Base-by-base conservation (phyloP, 2,888 invertebrate species). In the Papilio protenor region DNA sequence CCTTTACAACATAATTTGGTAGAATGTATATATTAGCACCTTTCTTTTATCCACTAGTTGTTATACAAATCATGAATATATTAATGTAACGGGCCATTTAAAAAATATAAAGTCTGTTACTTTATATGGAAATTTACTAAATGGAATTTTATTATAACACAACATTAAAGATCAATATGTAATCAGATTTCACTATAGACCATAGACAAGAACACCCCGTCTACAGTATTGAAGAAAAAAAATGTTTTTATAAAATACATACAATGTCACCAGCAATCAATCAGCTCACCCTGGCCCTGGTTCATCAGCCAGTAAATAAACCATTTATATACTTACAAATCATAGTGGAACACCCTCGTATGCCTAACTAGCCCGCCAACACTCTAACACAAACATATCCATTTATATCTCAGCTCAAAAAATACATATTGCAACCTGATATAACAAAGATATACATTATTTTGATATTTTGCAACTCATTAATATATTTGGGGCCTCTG, bases 171-270 rank as follows among this genome's bases (percentile, higher is more conserved):
- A 21, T 59, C 21, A 59, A 23, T 23, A 2, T 23, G 11, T 70
- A 23, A 70, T 76, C 45, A 76, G n/a, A 49, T n/a, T 40, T 23
- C 47, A 69, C 47, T 57, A 59, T 76, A 80, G 55, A 75, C 57
- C 45, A 70, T 23, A 80, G 80, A 80, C 59, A 81, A 77, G 79
- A 80, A 80, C 82, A 85, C 84, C 82, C 85, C 83, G 82, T 81
- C 79, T 82, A 85, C 84, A 81, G 84, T 85, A 87, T 86, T 84
- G 88, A 89, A 87, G 83, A 83, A 73, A 85, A 88, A 88, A 74
- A 78, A 75, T 89, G 88, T 86, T 89, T 87, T 82, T 88, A 86
- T 85, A 88, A 89, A 89, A 94, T 94, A 94, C 94, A 94, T 94
- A 94, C 94, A 92, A 94, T 87, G 87, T 91, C 93, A 93, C 92